Conservation (phyloP, 64 coral and sea anemone species). For the Montipora foliosa region DNA sequence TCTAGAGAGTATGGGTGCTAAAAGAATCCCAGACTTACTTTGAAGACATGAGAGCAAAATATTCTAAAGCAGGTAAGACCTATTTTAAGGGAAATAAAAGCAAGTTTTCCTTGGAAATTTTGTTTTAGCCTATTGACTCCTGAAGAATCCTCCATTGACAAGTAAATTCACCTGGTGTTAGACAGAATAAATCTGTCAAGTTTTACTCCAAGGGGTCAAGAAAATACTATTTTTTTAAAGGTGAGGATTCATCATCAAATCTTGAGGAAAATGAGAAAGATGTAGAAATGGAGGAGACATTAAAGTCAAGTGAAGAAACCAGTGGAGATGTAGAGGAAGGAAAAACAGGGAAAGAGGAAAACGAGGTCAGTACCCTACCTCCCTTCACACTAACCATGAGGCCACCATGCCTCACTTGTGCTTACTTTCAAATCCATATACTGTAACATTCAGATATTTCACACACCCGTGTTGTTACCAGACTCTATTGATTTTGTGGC, state of each 20-base stretch:
- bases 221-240: not conserved
- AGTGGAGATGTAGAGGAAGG: slow-evolving; percentile 35
- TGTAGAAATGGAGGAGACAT: slow-evolving; percentile 19
- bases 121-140: too few species aligned
- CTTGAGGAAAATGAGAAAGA: slow-evolving; percentile 32
- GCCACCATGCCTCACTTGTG: too few species aligned
- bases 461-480: too few species aligned
- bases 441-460: too few species aligned
- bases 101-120: not conserved
- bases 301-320: slow-evolving; percentile 11
- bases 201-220: too few species aligned
- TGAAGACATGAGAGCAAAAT: slow-evolving; percentile 97
- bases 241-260: slow-evolving; percentile 9
- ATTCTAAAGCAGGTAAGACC: slow-evolving; percentile 83
- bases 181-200: too few species aligned
- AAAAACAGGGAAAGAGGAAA: slow-evolving; percentile 33
- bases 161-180: too few species aligned
- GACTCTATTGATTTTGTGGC: too few species aligned
- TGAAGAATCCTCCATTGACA: too few species aligned
- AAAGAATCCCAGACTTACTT: slow-evolving; percentile 92
- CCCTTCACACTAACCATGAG: too few species aligned
- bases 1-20: slow-evolving; percentile 95
- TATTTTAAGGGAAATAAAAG: not conserved
- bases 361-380: not conserved
- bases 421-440: too few species aligned